Evolutionary conservation across 2,797 vertebrate species (phyloP).

Genomic region (Eleutherodactylus coqui): DNA sequence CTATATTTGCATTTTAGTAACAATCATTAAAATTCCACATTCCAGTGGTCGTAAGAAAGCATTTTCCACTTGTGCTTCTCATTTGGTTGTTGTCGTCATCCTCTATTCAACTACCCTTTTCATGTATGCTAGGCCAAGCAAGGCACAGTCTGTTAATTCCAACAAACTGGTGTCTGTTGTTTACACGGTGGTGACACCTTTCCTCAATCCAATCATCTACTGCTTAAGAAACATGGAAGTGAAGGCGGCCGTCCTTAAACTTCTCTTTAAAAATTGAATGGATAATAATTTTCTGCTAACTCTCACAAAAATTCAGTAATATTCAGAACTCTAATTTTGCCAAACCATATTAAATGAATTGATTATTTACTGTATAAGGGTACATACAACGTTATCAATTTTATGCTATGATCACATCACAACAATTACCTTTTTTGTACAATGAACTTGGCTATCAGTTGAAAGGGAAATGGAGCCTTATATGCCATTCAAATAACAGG

Average conservation of each 20-base stretch:
- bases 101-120: constrained; percentile 49
- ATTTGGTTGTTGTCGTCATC: constrained; percentile 46
- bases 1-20: constrained; percentile 30
- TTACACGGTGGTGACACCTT: constrained; percentile 52
- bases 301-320: neutral
- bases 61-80: constrained; percentile 54
- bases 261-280: neutral
- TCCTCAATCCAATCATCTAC: constrained; percentile 53
- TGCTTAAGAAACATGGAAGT: constrained; percentile 55
- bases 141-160: constrained; percentile 39
- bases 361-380: neutral
- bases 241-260: constrained; percentile 13
- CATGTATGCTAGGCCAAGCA: constrained; percentile 56
- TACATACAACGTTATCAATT: neutral
- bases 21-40: constrained; percentile 32
- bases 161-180: constrained; percentile 53
- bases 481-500: too few species aligned
- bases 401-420: neutral
- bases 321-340: neutral
- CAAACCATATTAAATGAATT: neutral
- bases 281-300: neutral
- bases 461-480: too few species aligned
- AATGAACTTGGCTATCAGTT: too few species aligned
- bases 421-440: too few species aligned
- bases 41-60: constrained; percentile 34